Base-by-base conservation (phyloP, 2,113 vertebrate species). In the Phylloscopus trochiloides region DNA sequence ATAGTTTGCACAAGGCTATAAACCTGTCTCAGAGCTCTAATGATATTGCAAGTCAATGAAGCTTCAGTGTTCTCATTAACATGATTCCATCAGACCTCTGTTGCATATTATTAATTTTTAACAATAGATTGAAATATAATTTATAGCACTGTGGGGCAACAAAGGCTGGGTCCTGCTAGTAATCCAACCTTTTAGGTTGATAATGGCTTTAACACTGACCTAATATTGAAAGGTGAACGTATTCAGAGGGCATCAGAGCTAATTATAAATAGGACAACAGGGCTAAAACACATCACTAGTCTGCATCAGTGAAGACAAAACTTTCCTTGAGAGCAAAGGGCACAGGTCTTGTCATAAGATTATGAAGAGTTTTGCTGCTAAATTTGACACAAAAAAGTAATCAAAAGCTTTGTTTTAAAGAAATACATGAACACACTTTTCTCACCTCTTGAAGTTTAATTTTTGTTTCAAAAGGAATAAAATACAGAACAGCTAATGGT, bases 81-180 rank as follows among this genome's bases (percentile, higher is more conserved):
- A 50, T 73, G 63, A 94, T 88, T 94, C 92, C 73, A 95, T 90
- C 86, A 96, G 92, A 91, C 88, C 50, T 92, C 79, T 74, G 83
- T 94, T 94, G 95, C 71, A 65, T 97, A 96, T 92, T 95, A 96
- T 94, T 92, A 94, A 92, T 88, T 94, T 95, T 95, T 93, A 94
- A 86, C 88, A 93, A 62, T 88, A 93, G 75, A 66, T 68, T 70
- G 86, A 70, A 94, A 88, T 80, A 76, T 55, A 90, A 95, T 94
- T 96, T 95, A 93, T 58, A 90, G 90, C 71, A 88, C 42, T 77
- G 79, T 58, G 75, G 63, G 42, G 71, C 82, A 94, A 92, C 88
- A 92, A 73, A 88, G 76, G 55, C 72, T 70, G 47, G 84, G 70
- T 86, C 55, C 52, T 93, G 75, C 73, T 82, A 93, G 61, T 32